phyloP scores from a whole-genome alignment of 2,797 vertebrate genomes.

The Microctenopoma lineatum region DNA sequence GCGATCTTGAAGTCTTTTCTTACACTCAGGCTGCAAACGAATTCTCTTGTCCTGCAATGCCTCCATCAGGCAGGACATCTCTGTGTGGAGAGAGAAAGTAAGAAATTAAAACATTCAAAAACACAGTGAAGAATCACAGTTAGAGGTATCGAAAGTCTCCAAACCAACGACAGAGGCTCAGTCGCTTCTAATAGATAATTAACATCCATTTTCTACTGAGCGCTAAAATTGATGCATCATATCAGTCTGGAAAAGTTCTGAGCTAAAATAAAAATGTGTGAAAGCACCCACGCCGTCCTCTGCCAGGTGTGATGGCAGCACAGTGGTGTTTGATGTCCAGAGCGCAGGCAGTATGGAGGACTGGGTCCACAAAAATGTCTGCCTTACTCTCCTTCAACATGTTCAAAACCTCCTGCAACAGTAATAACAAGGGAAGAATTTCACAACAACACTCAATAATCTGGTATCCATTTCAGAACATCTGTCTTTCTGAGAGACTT shows the following conservation, averaged over 20 bases:
- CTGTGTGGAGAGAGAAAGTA: slow-evolving; percentile 68
- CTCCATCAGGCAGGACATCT: slow-evolving; percentile 98
- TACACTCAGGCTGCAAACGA: slow-evolving; percentile 95
- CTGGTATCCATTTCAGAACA: too few species aligned
- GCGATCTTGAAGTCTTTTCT: slow-evolving; percentile 95
- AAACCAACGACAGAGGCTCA: neutral
- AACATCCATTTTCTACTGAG: neutral
- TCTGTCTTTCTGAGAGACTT: too few species aligned
- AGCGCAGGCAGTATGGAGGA: slow-evolving; percentile 97
- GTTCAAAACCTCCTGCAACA: slow-evolving; percentile 91
- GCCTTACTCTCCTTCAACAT: slow-evolving; percentile 98
- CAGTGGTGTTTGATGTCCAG: slow-evolving; percentile 98
- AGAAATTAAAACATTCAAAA: neutral
- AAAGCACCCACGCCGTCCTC: slow-evolving; percentile 90
- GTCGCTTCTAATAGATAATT: neutral
- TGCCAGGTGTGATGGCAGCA: slow-evolving; percentile 92
- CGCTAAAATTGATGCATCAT: too few species aligned
- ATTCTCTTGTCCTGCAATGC: slow-evolving; percentile 94
- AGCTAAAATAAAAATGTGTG: neutral
- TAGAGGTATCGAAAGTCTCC: too few species aligned
- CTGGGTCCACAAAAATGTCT: slow-evolving; percentile 96
- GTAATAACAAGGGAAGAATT: neutral
- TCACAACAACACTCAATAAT: neutral
- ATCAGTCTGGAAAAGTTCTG: neutral
- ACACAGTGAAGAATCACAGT: neutral